Conservation (phyloP, 2,113 vertebrate species). For the Saguinus imperator region DNA sequence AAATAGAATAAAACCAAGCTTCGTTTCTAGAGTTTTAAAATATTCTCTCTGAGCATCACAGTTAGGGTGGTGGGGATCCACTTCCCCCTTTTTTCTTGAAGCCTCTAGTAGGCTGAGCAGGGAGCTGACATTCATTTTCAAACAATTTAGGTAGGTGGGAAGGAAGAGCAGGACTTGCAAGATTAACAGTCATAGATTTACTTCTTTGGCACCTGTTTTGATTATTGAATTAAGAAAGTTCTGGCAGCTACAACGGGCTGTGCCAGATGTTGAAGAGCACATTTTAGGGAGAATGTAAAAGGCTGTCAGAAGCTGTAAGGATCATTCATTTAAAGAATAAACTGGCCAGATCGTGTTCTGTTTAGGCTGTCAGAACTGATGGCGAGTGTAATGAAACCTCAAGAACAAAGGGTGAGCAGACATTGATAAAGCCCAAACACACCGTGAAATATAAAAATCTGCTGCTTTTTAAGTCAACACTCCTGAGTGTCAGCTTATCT, state of each 20-base stretch:
- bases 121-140: slow-evolving; percentile 50
- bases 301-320: slow-evolving; percentile 68
- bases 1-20: background rate
- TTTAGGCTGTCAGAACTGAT: slow-evolving; percentile 77
- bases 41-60: background rate
- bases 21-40: slow-evolving; percentile 37
- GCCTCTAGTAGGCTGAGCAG: background rate
- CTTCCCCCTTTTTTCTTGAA: background rate
- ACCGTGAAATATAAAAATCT: slow-evolving; percentile 21
- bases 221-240: slow-evolving; percentile 80
- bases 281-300: slow-evolving; percentile 60
- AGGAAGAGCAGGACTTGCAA: slow-evolving; percentile 57
- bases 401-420: slow-evolving; percentile 62
- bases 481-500: slow-evolving; percentile 15
- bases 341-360: slow-evolving; percentile 64
- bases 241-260: slow-evolving; percentile 76
- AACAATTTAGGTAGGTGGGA: slow-evolving; percentile 48
- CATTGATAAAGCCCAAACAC: slow-evolving; percentile 60
- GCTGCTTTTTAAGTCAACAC: slow-evolving; percentile 67
- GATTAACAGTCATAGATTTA: slow-evolving; percentile 72
- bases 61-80: background rate
- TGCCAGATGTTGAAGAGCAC: slow-evolving; percentile 75
- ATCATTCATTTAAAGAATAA: slow-evolving; percentile 79
- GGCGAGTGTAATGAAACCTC: slow-evolving; percentile 60
- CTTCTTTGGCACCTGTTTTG: slow-evolving; percentile 74